Conservation (phyloP, 1,140 invertebrate genomes). For the Trialeurodes vaporariorum region DNA sequence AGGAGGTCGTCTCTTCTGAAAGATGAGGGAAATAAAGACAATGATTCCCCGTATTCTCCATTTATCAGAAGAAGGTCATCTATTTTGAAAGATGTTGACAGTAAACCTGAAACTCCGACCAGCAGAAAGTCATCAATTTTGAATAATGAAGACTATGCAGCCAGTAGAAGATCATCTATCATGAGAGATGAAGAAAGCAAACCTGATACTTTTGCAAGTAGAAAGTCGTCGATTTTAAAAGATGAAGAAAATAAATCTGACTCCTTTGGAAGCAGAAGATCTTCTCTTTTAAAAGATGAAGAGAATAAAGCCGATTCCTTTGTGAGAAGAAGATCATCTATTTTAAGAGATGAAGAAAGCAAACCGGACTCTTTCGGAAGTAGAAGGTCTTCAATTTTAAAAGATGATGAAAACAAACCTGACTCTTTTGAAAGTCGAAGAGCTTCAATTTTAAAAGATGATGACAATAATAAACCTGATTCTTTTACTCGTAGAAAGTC, state of each 20-base stretch:
- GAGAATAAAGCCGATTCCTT: not conserved
- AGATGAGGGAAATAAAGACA: slow-evolving; percentile 2
- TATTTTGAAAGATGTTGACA: not conserved
- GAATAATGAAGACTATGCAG: not conserved
- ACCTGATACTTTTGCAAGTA: not conserved
- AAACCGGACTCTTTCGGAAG: not conserved
- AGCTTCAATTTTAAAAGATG: no score
- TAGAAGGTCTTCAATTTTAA: not conserved
- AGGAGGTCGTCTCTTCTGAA: not conserved
- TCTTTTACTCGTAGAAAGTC: not conserved
- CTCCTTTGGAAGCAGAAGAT: not conserved
- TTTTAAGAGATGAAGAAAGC: not conserved
- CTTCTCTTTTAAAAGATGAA: not conserved
- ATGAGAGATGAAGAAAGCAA: not conserved
- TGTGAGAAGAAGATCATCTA: not conserved
- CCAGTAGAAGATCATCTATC: not conserved
- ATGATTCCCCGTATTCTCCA: not conserved
- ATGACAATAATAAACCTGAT: not conserved
- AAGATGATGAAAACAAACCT: slow-evolving; percentile 4
- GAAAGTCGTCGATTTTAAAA: not conserved
- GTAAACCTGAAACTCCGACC: not conserved
- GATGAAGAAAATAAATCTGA: not conserved
- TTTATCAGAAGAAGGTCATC: not conserved
- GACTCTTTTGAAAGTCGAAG: no score
- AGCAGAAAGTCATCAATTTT: not conserved